Base-by-base conservation (phyloP, 2,888 invertebrate species). In the Mythimna pallens region DNA sequence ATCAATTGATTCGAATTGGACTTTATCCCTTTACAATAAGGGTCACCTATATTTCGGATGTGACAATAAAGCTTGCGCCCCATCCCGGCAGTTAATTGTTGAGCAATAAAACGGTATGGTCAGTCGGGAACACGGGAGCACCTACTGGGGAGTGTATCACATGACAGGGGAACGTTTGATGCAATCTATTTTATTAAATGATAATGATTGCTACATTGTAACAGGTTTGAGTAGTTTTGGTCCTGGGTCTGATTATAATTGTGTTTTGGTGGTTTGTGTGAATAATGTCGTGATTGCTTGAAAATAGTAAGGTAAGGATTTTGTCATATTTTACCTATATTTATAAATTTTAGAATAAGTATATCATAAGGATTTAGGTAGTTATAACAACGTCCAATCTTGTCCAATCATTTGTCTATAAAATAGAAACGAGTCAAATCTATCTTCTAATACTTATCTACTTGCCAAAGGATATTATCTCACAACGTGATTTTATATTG, bases 21-120 rank as follows among this genome's bases (percentile, higher is more conserved):
- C 89, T 77, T 76, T 93, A 84, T 74, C 0, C 0, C 6, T 5
- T 73, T 58, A 81, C 5, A 61, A 80, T 88, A 91, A 82, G 84
- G 62, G 55, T 62, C 40, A 14, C 10, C 30, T 50, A 36, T 47
- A 59, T 59, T 76, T 65, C 62, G 50, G n/a, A 59, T 70, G 68
- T 66, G 50, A 73, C 81, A 75, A 84, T 76, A 76, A 67, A 73
- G 74, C 65, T 70, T 66, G 65, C 69, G 80, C 86, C 87, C 89
- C 78, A 86, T 83, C 74, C 71, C 70, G 73, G 78, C 75, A 82
- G 72, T 87, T 94, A 94, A 94, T 94, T 92, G 94, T 91, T 87
- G 85, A 77, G 93, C 93, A 92, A 94, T 94, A 94, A 94, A 94
- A 87, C 94, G 92, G 90, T 89, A 94, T 94, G 94, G 92, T 92